Percentiles rank a stretch among this genome's conserved stretches.
Conservation (phyloP, 64 coral and sea anemone genomes). For the Anthopleura sola region DNA sequence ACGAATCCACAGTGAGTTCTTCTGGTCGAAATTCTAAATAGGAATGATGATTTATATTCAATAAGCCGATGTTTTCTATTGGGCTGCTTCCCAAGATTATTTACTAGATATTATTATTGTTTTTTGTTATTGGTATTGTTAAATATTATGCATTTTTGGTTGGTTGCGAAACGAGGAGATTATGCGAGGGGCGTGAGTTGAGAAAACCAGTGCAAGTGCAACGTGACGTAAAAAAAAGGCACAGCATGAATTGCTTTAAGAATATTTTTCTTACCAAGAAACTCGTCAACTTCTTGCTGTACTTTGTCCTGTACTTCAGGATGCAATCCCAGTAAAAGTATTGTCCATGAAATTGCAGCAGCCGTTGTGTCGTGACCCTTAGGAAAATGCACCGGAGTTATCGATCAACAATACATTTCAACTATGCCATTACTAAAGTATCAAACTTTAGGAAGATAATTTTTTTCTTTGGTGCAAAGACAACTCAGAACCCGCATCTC, state of each 20-base stretch:
- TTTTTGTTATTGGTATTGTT: no score
- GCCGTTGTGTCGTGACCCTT: slow-evolving; percentile 63
- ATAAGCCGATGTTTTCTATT: no score
- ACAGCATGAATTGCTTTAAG: background rate
- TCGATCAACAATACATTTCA: background rate
- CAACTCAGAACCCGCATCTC: no score
- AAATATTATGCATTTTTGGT: no score
- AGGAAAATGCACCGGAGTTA: background rate
- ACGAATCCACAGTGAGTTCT: slow-evolving; percentile 22
- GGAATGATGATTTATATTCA: no score
- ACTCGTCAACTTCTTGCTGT: slow-evolving; percentile 41
- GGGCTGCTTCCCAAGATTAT: no score
- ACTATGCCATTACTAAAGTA: background rate
- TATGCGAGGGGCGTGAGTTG: no score
- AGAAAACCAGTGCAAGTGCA: no score
- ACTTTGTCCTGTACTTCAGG: slow-evolving; percentile 36
- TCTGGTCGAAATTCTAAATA: slow-evolving; percentile 23
- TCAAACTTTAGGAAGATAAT: no score
- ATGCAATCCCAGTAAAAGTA: slow-evolving; percentile 34
- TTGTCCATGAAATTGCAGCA: slow-evolving; percentile 35
- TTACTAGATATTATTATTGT: no score
- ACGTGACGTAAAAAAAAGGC: no score
- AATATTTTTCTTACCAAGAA: slow-evolving; percentile 19
- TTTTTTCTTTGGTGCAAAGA: background rate
- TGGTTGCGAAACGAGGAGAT: no score